Evolutionary conservation across 2,113 vertebrate genomes (phyloP).

Genomic region (Ploceus nigricollis): DNA sequence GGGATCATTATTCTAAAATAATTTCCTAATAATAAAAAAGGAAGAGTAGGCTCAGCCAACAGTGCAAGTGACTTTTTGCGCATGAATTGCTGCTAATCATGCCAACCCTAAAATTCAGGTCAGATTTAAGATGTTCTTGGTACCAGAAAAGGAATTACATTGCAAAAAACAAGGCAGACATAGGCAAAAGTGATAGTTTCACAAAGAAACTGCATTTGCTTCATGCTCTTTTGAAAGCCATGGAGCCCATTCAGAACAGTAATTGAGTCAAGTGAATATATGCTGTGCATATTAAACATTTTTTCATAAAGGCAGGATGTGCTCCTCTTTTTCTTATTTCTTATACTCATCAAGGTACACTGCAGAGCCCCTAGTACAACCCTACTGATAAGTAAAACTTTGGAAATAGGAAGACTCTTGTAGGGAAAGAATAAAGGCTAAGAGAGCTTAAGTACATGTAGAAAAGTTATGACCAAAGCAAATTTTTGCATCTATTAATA

Average conservation of each 20-base stretch:
- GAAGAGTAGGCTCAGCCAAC: not conserved
- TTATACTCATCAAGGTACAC: not conserved
- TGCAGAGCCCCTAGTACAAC: not conserved
- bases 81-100: not conserved
- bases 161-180: not conserved
- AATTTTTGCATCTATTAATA: not conserved
- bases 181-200: not conserved
- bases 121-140: not conserved
- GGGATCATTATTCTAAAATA: not conserved
- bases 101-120: not conserved
- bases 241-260: not conserved
- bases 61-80: not conserved
- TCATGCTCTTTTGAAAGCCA: not conserved
- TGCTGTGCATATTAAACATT: not conserved
- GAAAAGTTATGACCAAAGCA: not conserved
- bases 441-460: not conserved
- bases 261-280: not conserved
- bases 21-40: not conserved
- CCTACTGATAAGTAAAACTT: not conserved
- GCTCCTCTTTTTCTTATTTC: not conserved
- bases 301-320: not conserved
- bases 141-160: not conserved
- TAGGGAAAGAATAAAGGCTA: not conserved
- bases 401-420: not conserved
- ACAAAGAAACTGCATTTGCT: not conserved